A percentile compares a stretch with the other conserved stretches of the same genome.
Conservation (phyloP, 2,113 vertebrate species). For the Etheostoma cragini region DNA sequence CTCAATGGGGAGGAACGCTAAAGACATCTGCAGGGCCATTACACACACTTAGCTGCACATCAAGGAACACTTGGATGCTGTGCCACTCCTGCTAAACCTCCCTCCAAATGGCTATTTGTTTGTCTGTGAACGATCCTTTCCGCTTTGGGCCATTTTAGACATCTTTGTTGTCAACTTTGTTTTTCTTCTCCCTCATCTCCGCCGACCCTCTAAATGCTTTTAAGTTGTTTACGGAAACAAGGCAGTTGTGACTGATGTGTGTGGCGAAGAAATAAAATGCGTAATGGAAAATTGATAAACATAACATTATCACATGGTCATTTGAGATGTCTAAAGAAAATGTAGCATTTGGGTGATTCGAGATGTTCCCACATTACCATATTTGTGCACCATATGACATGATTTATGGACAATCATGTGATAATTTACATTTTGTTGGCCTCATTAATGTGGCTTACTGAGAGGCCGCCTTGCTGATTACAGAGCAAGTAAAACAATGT, state of each 20-base stretch:
- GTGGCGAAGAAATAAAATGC: slow-evolving; percentile 24
- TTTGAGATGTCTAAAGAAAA: slow-evolving; percentile 33
- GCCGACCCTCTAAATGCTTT: slow-evolving; percentile 6
- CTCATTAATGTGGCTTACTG: slow-evolving; percentile 65
- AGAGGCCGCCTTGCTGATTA: slow-evolving; percentile 64
- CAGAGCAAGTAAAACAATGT: slow-evolving; percentile 72
- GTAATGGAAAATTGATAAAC: slow-evolving; percentile 66
- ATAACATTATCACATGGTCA: slow-evolving; percentile 29
- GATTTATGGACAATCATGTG: slow-evolving; percentile 66
- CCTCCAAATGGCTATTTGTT: slow-evolving; percentile 41
- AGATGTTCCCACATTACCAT: slow-evolving; percentile 54
- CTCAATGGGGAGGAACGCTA: slow-evolving; percentile 61
- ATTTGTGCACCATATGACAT: slow-evolving; percentile 64
- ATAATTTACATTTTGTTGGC: slow-evolving; percentile 64
- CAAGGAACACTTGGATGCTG: slow-evolving; percentile 52
- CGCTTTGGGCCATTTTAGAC: slow-evolving; percentile 31
- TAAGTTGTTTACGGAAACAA: slow-evolving; percentile 55
- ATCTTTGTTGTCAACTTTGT: background rate
- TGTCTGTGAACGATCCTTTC: slow-evolving; percentile 29
- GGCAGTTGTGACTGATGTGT: slow-evolving; percentile 21
- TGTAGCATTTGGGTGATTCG: slow-evolving; percentile 26
- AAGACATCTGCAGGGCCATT: slow-evolving; percentile 71
- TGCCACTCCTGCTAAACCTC: slow-evolving; percentile 53
- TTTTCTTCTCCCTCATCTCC: background rate
- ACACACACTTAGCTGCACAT: slow-evolving; percentile 70